Base-by-base conservation (phyloP, 2,113 vertebrate genomes). In the Oenanthe melanoleuca region DNA sequence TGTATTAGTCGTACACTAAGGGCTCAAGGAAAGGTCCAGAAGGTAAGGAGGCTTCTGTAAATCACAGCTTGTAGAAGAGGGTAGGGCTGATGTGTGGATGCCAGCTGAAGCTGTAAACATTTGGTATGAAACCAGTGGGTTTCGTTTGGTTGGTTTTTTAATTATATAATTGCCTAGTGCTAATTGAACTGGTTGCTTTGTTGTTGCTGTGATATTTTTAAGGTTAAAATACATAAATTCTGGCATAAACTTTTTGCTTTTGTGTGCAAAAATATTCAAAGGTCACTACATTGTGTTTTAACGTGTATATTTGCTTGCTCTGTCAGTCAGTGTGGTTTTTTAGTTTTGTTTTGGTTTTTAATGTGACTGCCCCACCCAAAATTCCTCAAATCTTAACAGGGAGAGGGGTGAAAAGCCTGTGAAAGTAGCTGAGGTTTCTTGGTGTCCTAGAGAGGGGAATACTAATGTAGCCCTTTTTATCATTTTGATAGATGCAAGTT, bases 301-400 rank as follows among this genome's bases (percentile, higher is more conserved):
- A 53, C 29, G 5, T 63, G 29, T 9, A 6, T 73, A 23, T 77
- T 78, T 82, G 8, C 31, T 73, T 81, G 42, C 50, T 82, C 20
- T 53, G 26, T 81, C n/a, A 60, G 63, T 79, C 53, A 40, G 34
- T n/a, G 31, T 44, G 22, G 7, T 31, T 44, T 38, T 22, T 38
- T 14, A 8, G 11, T 24, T 45, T 56, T 6, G 38, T 40, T 66
- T 57, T 37, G 2, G 38, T 42, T 59, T 31, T 29, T 38, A 50
- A 38, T 9, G 11, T 83, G 44, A 60, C 50, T 87, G 70, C 74
- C 22, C 31, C 70, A 82, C 89, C 94, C 89, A 21, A 69, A 89
- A 93, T 93, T 97, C 79, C 79, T 92, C 20, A 95, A 75, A 91
- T 50, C 53, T 74, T n/a, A 91, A 59, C 24, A 67, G 26, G 33